phyloP scores from a whole-genome alignment of 2,797 vertebrate species.

The Squalus acanthias region DNA sequence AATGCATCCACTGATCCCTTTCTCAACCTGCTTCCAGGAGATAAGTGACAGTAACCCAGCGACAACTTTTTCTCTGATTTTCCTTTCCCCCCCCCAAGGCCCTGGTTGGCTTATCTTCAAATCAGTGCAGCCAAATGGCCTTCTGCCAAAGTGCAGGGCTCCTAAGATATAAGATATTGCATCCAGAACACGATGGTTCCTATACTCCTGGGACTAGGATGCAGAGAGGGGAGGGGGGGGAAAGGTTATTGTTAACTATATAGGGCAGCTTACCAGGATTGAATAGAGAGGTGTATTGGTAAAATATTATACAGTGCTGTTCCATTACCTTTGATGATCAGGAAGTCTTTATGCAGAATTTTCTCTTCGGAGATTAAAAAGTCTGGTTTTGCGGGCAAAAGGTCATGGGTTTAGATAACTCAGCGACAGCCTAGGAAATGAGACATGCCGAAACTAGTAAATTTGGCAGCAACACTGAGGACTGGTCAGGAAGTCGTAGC shows the following conservation, averaged over 20 bases:
- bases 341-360: slow-evolving; percentile 4
- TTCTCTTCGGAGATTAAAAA: neutral
- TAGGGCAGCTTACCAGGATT: neutral
- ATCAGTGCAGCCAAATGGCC: neutral
- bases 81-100: neutral
- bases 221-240: neutral
- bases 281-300: neutral
- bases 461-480: neutral
- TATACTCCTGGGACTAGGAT: neutral
- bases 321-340: neutral
- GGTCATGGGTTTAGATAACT: neutral
- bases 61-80: neutral
- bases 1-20: neutral
- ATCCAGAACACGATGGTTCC: neutral
- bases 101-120: neutral
- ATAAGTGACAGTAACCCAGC: neutral
- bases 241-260: neutral
- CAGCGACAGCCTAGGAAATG: neutral
- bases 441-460: neutral
- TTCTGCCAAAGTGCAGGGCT: neutral
- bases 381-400: neutral
- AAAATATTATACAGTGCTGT: neutral
- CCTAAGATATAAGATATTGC: neutral
- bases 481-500: slow-evolving; percentile 13
- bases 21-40: neutral